Percentiles rank a stretch among this genome's conserved stretches.
phyloP scores from a whole-genome alignment of 2,888 invertebrate genomes.

The Chamaedrilus cognettii region DNA sequence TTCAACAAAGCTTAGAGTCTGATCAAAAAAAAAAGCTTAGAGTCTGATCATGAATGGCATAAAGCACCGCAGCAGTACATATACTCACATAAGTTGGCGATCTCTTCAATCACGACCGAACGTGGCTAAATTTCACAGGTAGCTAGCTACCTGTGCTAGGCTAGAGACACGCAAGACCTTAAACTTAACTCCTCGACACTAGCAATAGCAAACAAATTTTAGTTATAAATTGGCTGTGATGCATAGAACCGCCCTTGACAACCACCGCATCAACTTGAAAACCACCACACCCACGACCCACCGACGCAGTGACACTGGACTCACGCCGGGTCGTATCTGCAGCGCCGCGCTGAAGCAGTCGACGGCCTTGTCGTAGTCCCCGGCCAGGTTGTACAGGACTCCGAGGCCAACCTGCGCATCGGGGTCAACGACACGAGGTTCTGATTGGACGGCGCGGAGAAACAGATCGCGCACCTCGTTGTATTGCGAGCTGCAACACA shows the following conservation, averaged over 20 bases:
- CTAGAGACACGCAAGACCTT: too few relatives aligned
- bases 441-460: slow-evolving; percentile 15
- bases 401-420: slow-evolving; percentile 74
- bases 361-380: slow-evolving; percentile 93
- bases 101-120: neutral
- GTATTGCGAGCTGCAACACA: neutral
- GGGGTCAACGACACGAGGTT: slow-evolving; percentile 16
- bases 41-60: too few relatives aligned
- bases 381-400: slow-evolving; percentile 92
- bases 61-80: too few relatives aligned
- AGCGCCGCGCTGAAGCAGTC: slow-evolving; percentile 94
- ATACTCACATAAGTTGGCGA: too few relatives aligned
- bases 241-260: neutral
- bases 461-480: slow-evolving; percentile 9
- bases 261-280: neutral
- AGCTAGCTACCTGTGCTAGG: too few relatives aligned
- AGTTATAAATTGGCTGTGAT: neutral
- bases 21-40: too few relatives aligned
- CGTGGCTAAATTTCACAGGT: too few relatives aligned
- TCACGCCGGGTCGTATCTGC: slow-evolving; percentile 76
- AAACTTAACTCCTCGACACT: too few relatives aligned
- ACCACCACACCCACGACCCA: neutral
- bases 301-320: slow-evolving; percentile 39
- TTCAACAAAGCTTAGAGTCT: too few relatives aligned
- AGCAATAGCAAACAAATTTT: too few relatives aligned